A percentile compares a stretch with the other conserved stretches of the same genome.
phyloP scores from a whole-genome alignment of 37 sponge, comb jelly and placozoan species.

The Beroe ovata region DNA sequence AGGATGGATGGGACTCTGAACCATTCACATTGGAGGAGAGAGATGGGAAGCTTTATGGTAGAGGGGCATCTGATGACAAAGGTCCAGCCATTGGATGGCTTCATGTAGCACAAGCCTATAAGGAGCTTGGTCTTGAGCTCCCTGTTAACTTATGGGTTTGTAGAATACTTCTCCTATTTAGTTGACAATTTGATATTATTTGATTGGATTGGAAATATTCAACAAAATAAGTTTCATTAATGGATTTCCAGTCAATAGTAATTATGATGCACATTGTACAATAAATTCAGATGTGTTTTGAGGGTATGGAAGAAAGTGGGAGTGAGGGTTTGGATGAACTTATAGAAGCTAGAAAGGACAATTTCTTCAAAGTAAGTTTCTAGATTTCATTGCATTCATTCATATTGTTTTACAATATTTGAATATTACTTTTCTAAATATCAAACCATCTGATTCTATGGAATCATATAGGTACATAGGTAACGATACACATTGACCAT shows the following conservation, averaged over 20 bases:
- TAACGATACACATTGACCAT: too few species aligned
- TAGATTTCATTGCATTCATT: too few species aligned
- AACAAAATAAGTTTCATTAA: conserved; percentile 5
- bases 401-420: too few species aligned
- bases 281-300: conserved; percentile 68
- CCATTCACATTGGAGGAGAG: conserved; percentile 49
- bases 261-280: not conserved
- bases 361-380: conserved; percentile 67
- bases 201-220: not conserved
- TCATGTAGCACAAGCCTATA: conserved; percentile 59
- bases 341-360: conserved; percentile 41
- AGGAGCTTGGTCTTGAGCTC: conserved; percentile 30
- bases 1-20: conserved; percentile 70
- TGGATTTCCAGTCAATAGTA: not conserved
- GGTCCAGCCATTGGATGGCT: conserved; percentile 66
- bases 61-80: conserved; percentile 69
- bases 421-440: too few species aligned
- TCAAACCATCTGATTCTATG: too few species aligned
- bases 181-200: not conserved
- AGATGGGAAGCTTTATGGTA: conserved; percentile 67
- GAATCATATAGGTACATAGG: too few species aligned
- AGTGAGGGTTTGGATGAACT: conserved; percentile 70
- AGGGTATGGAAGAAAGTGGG: conserved; percentile 70
- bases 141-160: conserved; percentile 57
- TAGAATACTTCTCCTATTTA: not conserved